phyloP scores from a whole-genome alignment of 2,797 vertebrate species.

The Echiichthys vipera region DNA sequence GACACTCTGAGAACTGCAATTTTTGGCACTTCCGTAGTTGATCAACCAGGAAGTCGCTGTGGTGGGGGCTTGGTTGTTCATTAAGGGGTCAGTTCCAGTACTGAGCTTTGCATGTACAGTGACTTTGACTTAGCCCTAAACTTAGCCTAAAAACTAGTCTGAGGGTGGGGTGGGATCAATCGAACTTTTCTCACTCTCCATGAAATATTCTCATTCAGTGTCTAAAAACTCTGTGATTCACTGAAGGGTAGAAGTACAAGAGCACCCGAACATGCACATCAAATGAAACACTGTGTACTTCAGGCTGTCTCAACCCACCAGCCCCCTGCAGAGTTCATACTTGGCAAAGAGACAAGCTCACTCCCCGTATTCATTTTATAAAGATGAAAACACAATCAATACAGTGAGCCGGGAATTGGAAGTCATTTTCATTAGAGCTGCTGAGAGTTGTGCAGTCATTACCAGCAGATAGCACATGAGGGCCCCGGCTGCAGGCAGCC shows the following conservation, averaged over 20 bases:
- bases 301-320: constrained; percentile 7
- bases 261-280: constrained; percentile 28
- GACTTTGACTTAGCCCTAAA: not conserved
- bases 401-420: constrained; percentile 84
- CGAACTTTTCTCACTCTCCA: not conserved
- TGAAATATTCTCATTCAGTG: not conserved
- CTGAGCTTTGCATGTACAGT: too few relatives aligned
- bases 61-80: too few relatives aligned
- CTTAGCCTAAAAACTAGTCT: not conserved
- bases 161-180: constrained; percentile 5
- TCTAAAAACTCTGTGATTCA: constrained; percentile 28
- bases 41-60: too few relatives aligned
- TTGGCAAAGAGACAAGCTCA: constrained; percentile 67
- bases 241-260: constrained; percentile 32
- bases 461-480: constrained; percentile 78
- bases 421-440: constrained; percentile 87
- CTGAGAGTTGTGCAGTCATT: constrained; percentile 84
- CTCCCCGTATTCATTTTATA: constrained; percentile 82
- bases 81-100: not conserved
- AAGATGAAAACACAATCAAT: constrained; percentile 88
- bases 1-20: too few relatives aligned
- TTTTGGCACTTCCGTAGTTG: too few relatives aligned
- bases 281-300: constrained; percentile 20
- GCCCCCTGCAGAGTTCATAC: constrained; percentile 57
- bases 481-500: constrained; percentile 68